A percentile compares a stretch with the other conserved stretches of the same genome.
Conservation (phyloP, 30 jellyfish, hydroid and myxozoan genomes). For the Phacellophora camtschatica region DNA sequence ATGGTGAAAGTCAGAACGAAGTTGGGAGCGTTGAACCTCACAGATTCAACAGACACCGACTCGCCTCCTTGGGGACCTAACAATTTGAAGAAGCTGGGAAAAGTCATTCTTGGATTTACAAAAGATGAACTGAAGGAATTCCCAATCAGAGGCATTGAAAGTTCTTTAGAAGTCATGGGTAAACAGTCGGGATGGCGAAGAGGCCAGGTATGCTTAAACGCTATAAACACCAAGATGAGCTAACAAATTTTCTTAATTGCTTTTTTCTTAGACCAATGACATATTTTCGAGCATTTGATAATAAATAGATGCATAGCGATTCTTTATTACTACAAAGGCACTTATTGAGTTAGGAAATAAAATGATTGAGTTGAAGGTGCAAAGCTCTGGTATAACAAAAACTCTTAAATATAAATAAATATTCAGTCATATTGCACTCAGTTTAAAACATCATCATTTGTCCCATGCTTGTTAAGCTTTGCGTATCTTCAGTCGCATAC, state of each 20-base stretch:
- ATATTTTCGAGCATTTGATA: too few species aligned
- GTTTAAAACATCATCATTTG: too few species aligned
- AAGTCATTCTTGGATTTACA: constrained; percentile 73
- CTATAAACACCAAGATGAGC: background rate
- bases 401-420: too few species aligned
- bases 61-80: constrained; percentile 81
- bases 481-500: too few species aligned
- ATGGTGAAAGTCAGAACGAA: constrained; percentile 67
- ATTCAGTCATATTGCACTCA: too few species aligned
- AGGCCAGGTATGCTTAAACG: constrained; percentile 69
- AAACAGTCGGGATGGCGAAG: constrained; percentile 87
- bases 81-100: constrained; percentile 67
- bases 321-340: too few species aligned
- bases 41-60: constrained; percentile 59
- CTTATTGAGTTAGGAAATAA: too few species aligned
- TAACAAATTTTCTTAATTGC: background rate
- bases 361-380: too few species aligned
- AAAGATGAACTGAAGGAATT: constrained; percentile 60
- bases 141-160: constrained; percentile 81
- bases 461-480: too few species aligned
- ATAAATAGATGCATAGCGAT: too few species aligned
- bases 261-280: too few species aligned
- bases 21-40: constrained; percentile 61
- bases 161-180: constrained; percentile 73
- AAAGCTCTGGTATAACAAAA: too few species aligned